A percentile compares a stretch with the other conserved stretches of the same genome.
Conservation (phyloP, 2,888 invertebrate genomes). For the Hoplodrina ambigua region DNA sequence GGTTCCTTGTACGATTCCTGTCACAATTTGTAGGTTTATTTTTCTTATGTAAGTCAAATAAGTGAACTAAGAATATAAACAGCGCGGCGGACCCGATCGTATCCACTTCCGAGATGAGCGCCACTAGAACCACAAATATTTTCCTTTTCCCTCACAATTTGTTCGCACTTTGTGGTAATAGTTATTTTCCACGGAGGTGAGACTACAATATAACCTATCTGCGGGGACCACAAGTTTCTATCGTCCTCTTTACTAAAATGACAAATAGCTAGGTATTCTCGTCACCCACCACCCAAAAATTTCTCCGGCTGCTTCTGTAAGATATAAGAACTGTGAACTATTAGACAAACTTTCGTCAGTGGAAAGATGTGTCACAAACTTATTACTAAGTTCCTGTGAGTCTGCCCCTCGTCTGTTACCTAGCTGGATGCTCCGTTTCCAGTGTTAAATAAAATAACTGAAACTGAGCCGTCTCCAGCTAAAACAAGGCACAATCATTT, state of each 20-base stretch:
- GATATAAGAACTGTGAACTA: constrained; percentile 31
- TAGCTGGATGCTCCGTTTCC: constrained; percentile 7
- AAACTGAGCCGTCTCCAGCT: constrained; percentile 23
- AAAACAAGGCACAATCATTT: constrained; percentile 27
- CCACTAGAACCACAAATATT: constrained; percentile 57
- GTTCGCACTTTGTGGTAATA: constrained; percentile 54
- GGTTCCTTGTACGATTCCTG: constrained; percentile 17
- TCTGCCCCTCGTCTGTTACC: constrained; percentile 33
- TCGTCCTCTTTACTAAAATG: constrained; percentile 25
- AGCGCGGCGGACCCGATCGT: constrained; percentile 51
- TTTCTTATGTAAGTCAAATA: constrained; percentile 63
- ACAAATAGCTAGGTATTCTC: constrained; percentile 22
- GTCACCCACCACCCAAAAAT: constrained; percentile 17
- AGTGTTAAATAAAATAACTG: constrained; percentile 39
- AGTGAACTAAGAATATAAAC: constrained; percentile 55
- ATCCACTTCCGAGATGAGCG: constrained; percentile 60
- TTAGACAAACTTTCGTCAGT: constrained; percentile 40
- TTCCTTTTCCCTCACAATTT: constrained; percentile 52
- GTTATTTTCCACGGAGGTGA: constrained; percentile 45
- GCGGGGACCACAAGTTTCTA: constrained; percentile 23
- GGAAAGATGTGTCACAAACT: constrained; percentile 54
- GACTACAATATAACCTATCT: constrained; percentile 39
- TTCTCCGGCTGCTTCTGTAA: constrained; percentile 13
- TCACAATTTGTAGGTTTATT: constrained; percentile 52
- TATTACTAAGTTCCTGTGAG: constrained; percentile 52